A percentile compares a stretch with the other conserved stretches of the same genome.
Evolutionary conservation across 2,797 vertebrate species (phyloP).

Genomic region (Salarias fasciatus): DNA sequence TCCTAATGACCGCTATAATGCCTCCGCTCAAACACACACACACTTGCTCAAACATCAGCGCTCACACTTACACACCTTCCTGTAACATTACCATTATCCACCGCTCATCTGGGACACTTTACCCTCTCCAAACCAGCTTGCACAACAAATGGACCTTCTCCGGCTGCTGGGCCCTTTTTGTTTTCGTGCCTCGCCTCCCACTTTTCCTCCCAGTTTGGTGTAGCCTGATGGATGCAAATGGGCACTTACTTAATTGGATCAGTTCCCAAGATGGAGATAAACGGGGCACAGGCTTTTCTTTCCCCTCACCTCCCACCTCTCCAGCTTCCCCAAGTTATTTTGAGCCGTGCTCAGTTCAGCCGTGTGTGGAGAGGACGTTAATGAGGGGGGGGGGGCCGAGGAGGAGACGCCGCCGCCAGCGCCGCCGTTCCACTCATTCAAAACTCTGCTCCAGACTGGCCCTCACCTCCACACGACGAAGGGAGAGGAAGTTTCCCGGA

Average conservation of each 20-base stretch:
- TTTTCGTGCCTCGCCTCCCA: conserved; percentile 75
- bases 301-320: neutral
- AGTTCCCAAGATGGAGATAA: conserved; percentile 96
- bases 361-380: conserved; percentile 86
- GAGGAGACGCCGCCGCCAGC: conserved; percentile 41
- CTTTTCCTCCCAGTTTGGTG: conserved; percentile 72
- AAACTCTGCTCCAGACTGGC: conserved; percentile 44
- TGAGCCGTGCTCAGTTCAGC: conserved; percentile 81
- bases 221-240: conserved; percentile 93
- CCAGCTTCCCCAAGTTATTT: conserved; percentile 85
- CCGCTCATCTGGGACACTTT: conserved; percentile 71
- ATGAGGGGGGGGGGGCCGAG: conserved; percentile 82
- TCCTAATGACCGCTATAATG: conserved; percentile 81
- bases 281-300: conserved; percentile 77
- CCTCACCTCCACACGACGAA: conserved; percentile 49
- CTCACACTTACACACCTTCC: conserved; percentile 38
- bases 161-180: conserved; percentile 62
- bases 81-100: conserved; percentile 64
- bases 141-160: conserved; percentile 72
- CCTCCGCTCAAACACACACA: conserved; percentile 52
- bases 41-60: conserved; percentile 32
- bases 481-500: conserved; percentile 29
- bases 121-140: conserved; percentile 72
- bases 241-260: conserved; percentile 97
- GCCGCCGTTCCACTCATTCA: conserved; percentile 53